A percentile compares a stretch with the other conserved stretches of the same genome.
phyloP scores from a whole-genome alignment of 2,113 vertebrate species.

The Lycaon pictus region DNA sequence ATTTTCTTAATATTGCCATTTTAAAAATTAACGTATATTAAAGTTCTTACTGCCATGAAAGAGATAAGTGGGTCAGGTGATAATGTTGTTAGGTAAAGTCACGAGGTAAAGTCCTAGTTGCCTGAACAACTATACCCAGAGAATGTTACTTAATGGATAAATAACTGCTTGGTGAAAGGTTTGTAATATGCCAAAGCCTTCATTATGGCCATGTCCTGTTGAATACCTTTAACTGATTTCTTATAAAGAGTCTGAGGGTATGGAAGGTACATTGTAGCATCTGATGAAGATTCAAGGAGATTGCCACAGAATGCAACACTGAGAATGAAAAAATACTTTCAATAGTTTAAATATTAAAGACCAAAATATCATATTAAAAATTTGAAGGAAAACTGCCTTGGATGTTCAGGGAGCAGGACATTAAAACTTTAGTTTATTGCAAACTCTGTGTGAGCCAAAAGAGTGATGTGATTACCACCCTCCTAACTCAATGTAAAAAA shows the following conservation, averaged over 20 bases:
- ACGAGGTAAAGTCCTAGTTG: background rate
- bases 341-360: background rate
- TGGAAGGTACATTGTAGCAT: background rate
- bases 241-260: background rate
- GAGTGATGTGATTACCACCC: background rate
- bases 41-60: background rate
- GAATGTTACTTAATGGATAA: background rate
- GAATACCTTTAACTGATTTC: background rate
- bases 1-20: background rate
- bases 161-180: background rate
- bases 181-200: background rate
- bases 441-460: background rate
- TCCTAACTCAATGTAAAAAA: background rate
- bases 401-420: background rate
- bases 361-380: background rate
- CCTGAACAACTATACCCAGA: background rate
- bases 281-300: background rate
- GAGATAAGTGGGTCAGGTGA: background rate
- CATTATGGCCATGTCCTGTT: background rate
- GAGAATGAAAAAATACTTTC: background rate
- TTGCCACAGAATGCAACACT: background rate
- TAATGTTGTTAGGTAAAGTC: background rate
- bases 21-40: conserved; percentile 6
- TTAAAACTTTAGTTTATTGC: background rate
- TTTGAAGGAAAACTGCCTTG: background rate